phyloP scores from a whole-genome alignment of 2,113 vertebrate species.

The Megatriorchis doriae region DNA sequence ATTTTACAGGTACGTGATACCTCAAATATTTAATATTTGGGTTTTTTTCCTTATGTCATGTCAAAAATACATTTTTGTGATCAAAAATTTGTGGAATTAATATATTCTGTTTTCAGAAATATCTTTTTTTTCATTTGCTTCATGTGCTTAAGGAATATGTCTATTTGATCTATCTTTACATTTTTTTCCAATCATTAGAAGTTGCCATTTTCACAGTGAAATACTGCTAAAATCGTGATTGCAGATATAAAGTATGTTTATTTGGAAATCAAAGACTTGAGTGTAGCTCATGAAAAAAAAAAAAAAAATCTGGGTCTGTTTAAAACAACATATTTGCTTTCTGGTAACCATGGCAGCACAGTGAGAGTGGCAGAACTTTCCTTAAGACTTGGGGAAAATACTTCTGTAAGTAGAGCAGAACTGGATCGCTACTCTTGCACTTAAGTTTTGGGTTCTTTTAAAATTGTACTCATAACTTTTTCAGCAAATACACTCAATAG shows the following conservation, averaged over 20 bases:
- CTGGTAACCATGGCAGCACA: background rate
- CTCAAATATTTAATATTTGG: background rate
- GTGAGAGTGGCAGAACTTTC: background rate
- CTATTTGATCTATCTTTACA: background rate
- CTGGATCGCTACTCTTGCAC: background rate
- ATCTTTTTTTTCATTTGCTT: background rate
- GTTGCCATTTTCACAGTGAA: background rate
- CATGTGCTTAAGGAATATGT: background rate
- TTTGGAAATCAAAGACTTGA: background rate
- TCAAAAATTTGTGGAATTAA: background rate
- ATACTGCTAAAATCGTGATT: background rate
- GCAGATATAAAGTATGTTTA: background rate
- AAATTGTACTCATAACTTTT: background rate
- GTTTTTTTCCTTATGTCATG: rapidly evolving
- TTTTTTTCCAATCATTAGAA: background rate
- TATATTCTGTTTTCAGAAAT: background rate
- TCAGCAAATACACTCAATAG: background rate
- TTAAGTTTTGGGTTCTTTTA: background rate
- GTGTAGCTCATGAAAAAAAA: background rate
- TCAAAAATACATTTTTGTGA: background rate
- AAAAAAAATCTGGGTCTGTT: background rate
- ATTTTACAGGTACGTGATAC: background rate
- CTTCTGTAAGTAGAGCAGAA: background rate
- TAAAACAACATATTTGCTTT: background rate
- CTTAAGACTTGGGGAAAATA: background rate